These are phyloP conservation scores for Rhingia rostrata DNA, from an alignment of 2,888 invertebrate genomes.

Conservation along the genomic window DNA sequence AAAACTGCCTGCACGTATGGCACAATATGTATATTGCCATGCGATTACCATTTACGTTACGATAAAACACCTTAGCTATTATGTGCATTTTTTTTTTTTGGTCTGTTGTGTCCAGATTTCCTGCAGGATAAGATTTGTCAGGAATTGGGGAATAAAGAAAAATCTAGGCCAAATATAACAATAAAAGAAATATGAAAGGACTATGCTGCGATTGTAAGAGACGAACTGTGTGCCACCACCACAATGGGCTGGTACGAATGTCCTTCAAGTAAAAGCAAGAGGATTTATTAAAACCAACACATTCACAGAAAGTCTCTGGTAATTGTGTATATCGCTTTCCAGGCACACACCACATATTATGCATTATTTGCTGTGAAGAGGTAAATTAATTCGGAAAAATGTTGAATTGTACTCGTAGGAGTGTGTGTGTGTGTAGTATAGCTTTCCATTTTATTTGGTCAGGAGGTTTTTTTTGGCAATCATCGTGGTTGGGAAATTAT, in stretches of 20 bases:
- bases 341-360: slow-evolving; percentile 7
- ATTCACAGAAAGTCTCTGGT: slow-evolving; percentile 31
- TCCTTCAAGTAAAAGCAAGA: slow-evolving; percentile 51
- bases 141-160: slow-evolving; percentile 57
- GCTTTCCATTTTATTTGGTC: slow-evolving; percentile 28
- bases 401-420: neutral
- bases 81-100: slow-evolving; percentile 40
- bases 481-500: slow-evolving; percentile 31
- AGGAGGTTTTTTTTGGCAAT: slow-evolving; percentile 34
- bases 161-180: slow-evolving; percentile 68
- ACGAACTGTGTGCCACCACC: neutral
- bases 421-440: slow-evolving; percentile 2
- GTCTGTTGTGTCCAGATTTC: slow-evolving; percentile 45
- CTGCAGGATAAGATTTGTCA: slow-evolving; percentile 62
- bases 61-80: slow-evolving; percentile 66
- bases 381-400: slow-evolving; percentile 5
- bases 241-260: slow-evolving; percentile 27
- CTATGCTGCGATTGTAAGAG: slow-evolving; percentile 22
- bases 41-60: slow-evolving; percentile 67
- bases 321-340: slow-evolving; percentile 44
- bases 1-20: slow-evolving; percentile 27
- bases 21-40: slow-evolving; percentile 41
- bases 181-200: slow-evolving; percentile 65
- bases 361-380: neutral
- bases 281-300: slow-evolving; percentile 52